A percentile compares a stretch with the other conserved stretches of the same genome.
Evolutionary conservation across 2,888 invertebrate genomes (phyloP).

Genomic region (Drepana falcataria): DNA sequence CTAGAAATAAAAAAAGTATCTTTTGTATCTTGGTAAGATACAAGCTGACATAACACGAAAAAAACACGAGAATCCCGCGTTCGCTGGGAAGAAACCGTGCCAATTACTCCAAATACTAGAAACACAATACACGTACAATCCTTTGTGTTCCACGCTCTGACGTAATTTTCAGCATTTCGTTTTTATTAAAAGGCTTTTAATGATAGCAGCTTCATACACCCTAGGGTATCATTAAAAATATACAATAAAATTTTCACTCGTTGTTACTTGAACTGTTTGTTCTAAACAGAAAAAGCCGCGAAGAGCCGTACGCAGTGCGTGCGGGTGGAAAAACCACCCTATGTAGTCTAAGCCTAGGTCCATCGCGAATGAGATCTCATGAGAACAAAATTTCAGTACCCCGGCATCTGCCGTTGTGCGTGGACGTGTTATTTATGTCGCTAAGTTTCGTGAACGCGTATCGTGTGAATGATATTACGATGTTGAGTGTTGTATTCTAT

Average conservation of each 20-base stretch:
- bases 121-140: not conserved
- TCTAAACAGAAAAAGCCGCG: constrained; percentile 13
- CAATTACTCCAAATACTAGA: too few relatives aligned
- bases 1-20: too few relatives aligned
- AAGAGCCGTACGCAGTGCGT: constrained; percentile 26
- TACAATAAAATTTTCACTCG: not conserved
- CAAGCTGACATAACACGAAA: too few relatives aligned
- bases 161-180: not conserved
- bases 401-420: constrained; percentile 54
- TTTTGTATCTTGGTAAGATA: too few relatives aligned
- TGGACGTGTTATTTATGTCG: constrained; percentile 38
- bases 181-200: not conserved
- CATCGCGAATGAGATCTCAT: constrained; percentile 2
- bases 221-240: not conserved
- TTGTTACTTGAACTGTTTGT: not conserved
- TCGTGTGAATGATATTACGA: constrained; percentile 56
- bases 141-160: constrained; percentile 8
- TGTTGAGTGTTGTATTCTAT: constrained; percentile 49
- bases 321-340: constrained; percentile 27
- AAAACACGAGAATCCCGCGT: too few relatives aligned
- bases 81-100: too few relatives aligned
- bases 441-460: constrained; percentile 30
- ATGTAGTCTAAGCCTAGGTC: constrained; percentile 14
- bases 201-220: not conserved
- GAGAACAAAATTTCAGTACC: constrained; percentile 43